Percentiles rank a stretch among this genome's conserved stretches.
Conservation (phyloP, 2,797 vertebrate genomes). For the Sciaenops ocellatus region DNA sequence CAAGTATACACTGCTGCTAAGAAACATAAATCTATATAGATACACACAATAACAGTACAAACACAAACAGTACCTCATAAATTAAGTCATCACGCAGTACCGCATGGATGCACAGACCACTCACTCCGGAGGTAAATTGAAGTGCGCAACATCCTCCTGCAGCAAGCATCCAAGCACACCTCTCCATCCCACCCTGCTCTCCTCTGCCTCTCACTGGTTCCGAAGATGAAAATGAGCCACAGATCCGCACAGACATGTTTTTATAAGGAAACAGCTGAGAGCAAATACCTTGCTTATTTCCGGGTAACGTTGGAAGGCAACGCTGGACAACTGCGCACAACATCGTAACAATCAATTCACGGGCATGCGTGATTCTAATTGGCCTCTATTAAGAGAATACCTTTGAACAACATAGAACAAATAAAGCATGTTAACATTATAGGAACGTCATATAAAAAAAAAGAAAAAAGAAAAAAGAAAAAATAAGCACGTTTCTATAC, state of each 20-base stretch:
- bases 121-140: conserved; percentile 73
- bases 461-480: background rate
- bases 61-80: background rate
- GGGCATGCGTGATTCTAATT: conserved; percentile 12
- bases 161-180: conserved; percentile 61
- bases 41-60: background rate
- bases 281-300: conserved; percentile 53
- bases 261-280: conserved; percentile 44
- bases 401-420: background rate
- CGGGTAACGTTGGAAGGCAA: conserved; percentile 46
- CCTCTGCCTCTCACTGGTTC: conserved; percentile 23
- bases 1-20: background rate
- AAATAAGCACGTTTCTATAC: background rate
- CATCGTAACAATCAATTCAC: conserved; percentile 30
- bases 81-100: conserved; percentile 45
- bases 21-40: background rate
- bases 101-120: conserved; percentile 57
- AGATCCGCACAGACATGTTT: conserved; percentile 37
- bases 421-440: background rate
- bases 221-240: conserved; percentile 14
- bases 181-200: conserved; percentile 66
- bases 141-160: conserved; percentile 87
- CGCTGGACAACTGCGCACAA: conserved; percentile 54
- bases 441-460: background rate
- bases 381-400: background rate